A percentile compares a stretch with the other conserved stretches of the same genome.
Evolutionary conservation across 37 sponge, comb jelly and placozoan species (phyloP).

Genomic region (Beroe forskalii): DNA sequence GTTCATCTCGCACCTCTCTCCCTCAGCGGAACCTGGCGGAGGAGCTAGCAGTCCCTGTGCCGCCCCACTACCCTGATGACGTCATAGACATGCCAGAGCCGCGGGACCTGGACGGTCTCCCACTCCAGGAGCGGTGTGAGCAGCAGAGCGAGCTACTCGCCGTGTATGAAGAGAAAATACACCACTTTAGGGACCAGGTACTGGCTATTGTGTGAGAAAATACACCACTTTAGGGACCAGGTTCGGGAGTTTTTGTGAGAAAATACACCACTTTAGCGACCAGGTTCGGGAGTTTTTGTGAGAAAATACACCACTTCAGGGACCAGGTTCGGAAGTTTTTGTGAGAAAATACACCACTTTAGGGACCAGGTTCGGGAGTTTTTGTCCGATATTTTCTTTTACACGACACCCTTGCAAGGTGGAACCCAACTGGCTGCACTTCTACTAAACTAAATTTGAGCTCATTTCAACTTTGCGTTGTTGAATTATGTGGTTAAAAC

Average conservation of each 20-base stretch:
- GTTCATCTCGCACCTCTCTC: too few species aligned
- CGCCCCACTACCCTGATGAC: background rate
- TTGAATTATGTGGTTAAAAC: too few species aligned
- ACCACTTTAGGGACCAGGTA: slow-evolving; percentile 44
- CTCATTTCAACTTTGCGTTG: too few species aligned
- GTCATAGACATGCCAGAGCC: slow-evolving; percentile 35
- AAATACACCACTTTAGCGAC: slow-evolving; percentile 19
- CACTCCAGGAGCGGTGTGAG: slow-evolving; percentile 1
- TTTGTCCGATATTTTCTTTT: too few species aligned
- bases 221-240: slow-evolving; percentile 35
- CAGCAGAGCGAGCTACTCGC: background rate
- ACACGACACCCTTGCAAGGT: too few species aligned
- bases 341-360: slow-evolving; percentile 5
- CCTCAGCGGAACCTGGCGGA: slow-evolving; percentile 20
- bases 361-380: slow-evolving; percentile 49
- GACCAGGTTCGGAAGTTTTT: slow-evolving; percentile 36
- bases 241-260: slow-evolving; percentile 31
- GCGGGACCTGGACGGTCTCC: slow-evolving; percentile 6
- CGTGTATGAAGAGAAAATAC: slow-evolving; percentile 46
- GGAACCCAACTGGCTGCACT: too few species aligned
- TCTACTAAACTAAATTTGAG: too few species aligned
- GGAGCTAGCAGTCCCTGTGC: background rate
- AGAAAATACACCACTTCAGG: slow-evolving; percentile 36
- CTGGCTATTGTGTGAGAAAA: slow-evolving; percentile 12
- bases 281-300: slow-evolving; percentile 32